Evolutionary conservation across 2,797 vertebrate species (phyloP).

Genomic region (Megalops cyprinoides): DNA sequence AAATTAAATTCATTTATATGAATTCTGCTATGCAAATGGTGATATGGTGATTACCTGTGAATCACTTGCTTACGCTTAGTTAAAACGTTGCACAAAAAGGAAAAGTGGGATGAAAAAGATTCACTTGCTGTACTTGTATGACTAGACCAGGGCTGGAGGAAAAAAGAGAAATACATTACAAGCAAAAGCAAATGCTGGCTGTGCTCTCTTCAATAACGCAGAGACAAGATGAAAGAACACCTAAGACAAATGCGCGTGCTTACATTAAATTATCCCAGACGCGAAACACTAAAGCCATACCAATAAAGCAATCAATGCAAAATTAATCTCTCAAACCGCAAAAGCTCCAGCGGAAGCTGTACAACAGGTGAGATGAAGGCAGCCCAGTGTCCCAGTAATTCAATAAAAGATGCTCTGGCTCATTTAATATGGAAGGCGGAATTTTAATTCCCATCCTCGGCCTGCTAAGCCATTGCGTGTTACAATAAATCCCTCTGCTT

Average conservation of each 20-base stretch:
- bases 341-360: background rate
- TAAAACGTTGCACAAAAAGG: background rate
- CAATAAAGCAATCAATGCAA: constrained; percentile 44
- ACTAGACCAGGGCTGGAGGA: background rate
- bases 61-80: background rate
- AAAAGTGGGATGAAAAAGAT: background rate
- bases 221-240: constrained; percentile 35
- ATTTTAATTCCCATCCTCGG: constrained; percentile 34
- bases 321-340: constrained; percentile 33
- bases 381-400: constrained; percentile 23
- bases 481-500: constrained; percentile 26
- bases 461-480: constrained; percentile 27
- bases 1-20: constrained; percentile 9
- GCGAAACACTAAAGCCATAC: constrained; percentile 29
- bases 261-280: constrained; percentile 34
- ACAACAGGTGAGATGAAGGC: constrained; percentile 38
- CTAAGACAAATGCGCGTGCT: constrained; percentile 33
- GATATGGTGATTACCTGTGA: background rate
- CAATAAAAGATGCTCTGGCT: constrained; percentile 34
- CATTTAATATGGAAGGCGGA: constrained; percentile 30
- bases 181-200: background rate
- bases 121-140: background rate
- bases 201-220: constrained; percentile 32
- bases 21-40: background rate
- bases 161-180: background rate